Conservation (phyloP, 2,888 invertebrate species). For the Drosophila fungiperda region DNA sequence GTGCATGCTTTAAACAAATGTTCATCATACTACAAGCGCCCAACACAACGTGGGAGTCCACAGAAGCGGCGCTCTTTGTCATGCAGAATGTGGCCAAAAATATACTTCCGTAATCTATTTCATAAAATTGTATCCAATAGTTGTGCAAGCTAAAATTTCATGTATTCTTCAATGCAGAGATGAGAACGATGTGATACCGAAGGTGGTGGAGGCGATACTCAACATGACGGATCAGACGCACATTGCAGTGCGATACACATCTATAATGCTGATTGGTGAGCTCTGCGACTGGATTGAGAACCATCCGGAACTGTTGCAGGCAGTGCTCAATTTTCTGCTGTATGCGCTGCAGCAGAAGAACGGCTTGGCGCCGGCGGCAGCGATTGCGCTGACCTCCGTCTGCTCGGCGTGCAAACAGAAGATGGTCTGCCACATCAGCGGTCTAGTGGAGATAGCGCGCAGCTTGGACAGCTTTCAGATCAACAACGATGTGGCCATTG, state of each 20-base stretch:
- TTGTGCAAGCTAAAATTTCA: neutral
- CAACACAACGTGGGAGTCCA: constrained; percentile 94
- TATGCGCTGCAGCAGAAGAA: constrained; percentile 89
- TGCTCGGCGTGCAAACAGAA: constrained; percentile 92
- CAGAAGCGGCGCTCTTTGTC: constrained; percentile 96
- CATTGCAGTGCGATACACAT: constrained; percentile 94
- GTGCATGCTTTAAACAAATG: constrained; percentile 96
- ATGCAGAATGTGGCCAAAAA: constrained; percentile 98
- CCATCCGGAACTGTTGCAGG: constrained; percentile 92
- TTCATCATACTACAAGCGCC: constrained; percentile 90
- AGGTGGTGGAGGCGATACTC: constrained; percentile 96
- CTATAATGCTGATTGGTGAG: constrained; percentile 94
- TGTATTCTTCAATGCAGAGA: constrained; percentile 87
- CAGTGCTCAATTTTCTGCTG: constrained; percentile 92
- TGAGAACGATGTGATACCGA: constrained; percentile 96
- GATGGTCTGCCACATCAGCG: constrained; percentile 91
- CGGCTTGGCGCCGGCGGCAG: constrained; percentile 92
- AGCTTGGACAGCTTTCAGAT: constrained; percentile 90
- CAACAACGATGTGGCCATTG: constrained; percentile 90
- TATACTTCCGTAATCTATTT: constrained; percentile 92
- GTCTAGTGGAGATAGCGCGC: constrained; percentile 91
- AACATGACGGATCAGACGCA: constrained; percentile 93
- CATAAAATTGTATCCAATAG: no score
- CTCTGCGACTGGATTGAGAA: constrained; percentile 97
- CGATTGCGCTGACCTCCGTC: constrained; percentile 93